Evolutionary conservation across 2,113 vertebrate genomes (phyloP), one percentile per base, ranked within the genome.

Genomic region (Sebastes schlegelii): DNA sequence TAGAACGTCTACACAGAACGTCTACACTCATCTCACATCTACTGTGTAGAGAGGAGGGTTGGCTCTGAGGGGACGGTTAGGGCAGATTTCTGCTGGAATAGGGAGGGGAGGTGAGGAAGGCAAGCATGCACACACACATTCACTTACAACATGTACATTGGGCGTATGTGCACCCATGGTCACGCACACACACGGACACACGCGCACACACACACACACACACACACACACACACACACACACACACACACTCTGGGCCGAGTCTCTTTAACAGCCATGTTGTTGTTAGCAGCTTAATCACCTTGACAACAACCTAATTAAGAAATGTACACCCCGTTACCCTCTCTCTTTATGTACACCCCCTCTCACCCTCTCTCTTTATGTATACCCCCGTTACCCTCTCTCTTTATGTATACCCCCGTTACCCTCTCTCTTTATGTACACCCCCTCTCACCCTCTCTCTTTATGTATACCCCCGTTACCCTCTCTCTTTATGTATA

Each of bases 251-350:
- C 13, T 55, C 76, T 66, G 51, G 34, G 73, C 43, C 7, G 14
- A 70, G 65, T 61, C 65, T 75, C 45, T 69, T 78, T 84, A 68
- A 83, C 78, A 65, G 72, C 83, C 52, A 16, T 63, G 87, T 75
- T 86, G 87, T 70, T 85, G 86, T 85, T 76, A 77, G 83, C 77
- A 49, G 84, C 89, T 90, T 93, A 91, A 82, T 93, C 84, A 23
- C 88, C 91, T 19, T 92, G 92, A 90, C 93, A 86, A 91, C 93
- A 90, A 89, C 89, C 92, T 89, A 86, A 93, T 93, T 92, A 88
- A 91, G 89, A 92, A 84, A 78, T 74, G 42, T 45, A 86, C 52
- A 61, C 26, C 26, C 26, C 2, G 26, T 26, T 26, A 26, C 26
- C 26, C 26, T 26, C 26, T 26, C 26, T 26, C 26, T 26, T 26